Conservation (phyloP, 1,140 invertebrate species). For the Saccostrea glomerata region DNA sequence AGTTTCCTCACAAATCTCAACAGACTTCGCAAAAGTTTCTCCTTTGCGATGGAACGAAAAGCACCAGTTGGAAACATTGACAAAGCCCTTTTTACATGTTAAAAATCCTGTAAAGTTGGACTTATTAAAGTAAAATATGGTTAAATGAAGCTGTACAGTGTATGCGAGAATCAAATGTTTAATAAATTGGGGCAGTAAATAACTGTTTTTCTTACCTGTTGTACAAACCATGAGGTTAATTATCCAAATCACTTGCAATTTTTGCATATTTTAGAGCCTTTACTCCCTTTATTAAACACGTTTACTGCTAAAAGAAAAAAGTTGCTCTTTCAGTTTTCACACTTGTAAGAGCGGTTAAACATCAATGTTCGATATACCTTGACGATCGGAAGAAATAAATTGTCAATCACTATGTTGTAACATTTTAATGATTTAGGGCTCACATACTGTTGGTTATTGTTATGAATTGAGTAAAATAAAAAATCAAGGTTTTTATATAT, state of each 20-base stretch:
- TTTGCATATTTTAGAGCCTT: neutral
- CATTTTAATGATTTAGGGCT: too few relatives aligned
- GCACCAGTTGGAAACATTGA: neutral
- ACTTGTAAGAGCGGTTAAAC: too few relatives aligned
- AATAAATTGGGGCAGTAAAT: neutral
- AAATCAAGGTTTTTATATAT: too few relatives aligned
- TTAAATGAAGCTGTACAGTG: neutral
- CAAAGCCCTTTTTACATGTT: constrained; percentile 1
- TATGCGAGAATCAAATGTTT: neutral
- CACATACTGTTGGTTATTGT: too few relatives aligned
- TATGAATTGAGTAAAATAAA: too few relatives aligned
- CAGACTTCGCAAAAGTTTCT: neutral
- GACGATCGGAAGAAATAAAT: too few relatives aligned
- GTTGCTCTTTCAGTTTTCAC: too few relatives aligned
- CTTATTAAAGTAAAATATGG: neutral
- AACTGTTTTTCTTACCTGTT: neutral
- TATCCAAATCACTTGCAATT: neutral
- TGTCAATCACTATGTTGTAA: too few relatives aligned
- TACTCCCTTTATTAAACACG: too few relatives aligned
- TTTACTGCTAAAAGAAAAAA: too few relatives aligned
- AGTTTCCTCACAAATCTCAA: neutral
- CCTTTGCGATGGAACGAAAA: neutral
- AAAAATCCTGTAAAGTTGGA: neutral
- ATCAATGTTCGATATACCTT: too few relatives aligned
- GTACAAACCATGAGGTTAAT: neutral